These are phyloP conservation scores for Vulpes ferrilata DNA, from an alignment of 2,113 vertebrate genomes.

Conservation along the genomic window DNA sequence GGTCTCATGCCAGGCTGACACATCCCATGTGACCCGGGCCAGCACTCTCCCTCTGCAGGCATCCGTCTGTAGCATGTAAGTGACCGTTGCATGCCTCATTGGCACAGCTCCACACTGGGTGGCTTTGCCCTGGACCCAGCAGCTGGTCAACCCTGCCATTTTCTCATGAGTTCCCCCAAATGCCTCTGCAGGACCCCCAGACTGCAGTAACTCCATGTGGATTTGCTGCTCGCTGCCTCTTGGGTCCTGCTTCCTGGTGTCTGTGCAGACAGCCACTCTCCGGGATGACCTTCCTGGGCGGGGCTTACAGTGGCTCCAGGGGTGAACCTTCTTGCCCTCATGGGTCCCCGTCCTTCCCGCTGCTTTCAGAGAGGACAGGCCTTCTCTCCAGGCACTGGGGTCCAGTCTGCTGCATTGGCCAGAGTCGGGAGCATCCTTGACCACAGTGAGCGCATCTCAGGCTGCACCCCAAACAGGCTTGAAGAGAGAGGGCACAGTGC, in stretches of 20 bases:
- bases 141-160: background rate
- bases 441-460: too few relatives aligned
- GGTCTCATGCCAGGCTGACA: background rate
- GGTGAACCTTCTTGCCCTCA: background rate
- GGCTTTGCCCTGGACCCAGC: background rate
- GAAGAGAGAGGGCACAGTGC: background rate
- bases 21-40: background rate
- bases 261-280: background rate
- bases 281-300: background rate
- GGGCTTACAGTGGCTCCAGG: background rate
- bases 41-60: too few relatives aligned
- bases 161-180: too few relatives aligned
- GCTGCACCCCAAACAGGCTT: background rate
- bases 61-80: too few relatives aligned
- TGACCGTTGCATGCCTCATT: background rate
- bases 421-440: too few relatives aligned
- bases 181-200: background rate
- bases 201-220: too few relatives aligned
- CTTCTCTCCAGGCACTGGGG: background rate
- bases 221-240: too few relatives aligned
- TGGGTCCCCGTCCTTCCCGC: background rate
- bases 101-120: background rate
- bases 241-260: background rate
- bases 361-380: too few relatives aligned
- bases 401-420: too few relatives aligned